Evolutionary conservation across 1,140 invertebrate species (phyloP), one percentile per base, ranked within the genome.

Genomic region (Archivesica marissinica): DNA sequence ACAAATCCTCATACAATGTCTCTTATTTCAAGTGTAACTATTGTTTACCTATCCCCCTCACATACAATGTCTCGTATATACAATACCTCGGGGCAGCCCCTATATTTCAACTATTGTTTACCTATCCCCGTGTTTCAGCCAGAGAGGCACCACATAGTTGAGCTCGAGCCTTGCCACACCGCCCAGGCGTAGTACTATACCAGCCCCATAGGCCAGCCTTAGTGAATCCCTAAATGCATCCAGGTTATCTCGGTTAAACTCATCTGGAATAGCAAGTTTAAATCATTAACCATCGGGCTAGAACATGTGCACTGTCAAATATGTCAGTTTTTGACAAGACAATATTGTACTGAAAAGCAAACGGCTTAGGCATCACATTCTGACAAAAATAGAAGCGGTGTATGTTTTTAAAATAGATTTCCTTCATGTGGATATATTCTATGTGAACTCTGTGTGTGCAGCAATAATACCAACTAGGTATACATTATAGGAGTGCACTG

Each of bases 151-250:
- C 92, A 96, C 96, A 93, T 97, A 97, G 94, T 98, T 98, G 11
- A 98, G 94, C 95, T 98, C 98, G 23, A 98, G 93, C 77, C 97
- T 94, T 17, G 97, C 97, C 56, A 96, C 95, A 61, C 96, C 95
- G 4, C 96, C 97, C 17, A 98, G 91, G 86, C 96, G 95, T 85
- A 98, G 94, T 13, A 91, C 91, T 74, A 93, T 79, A 25, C 92
- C 92, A 35, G 74, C 64, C 23, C 92, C 92, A 76, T 91, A 93
- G 0, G 92, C 86, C 83, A 90, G 87, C 20, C 92, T 81, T 33
- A 89, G 83, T 25, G 66, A 61, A 59, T 78, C 59, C n/a, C 54
- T 54, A 35, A 76, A 79, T 17, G 56, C 17, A 47, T 72, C 54
- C 17, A 79, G 25, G 25, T 86, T 75, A 9, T 66, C 72, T 68